Percentiles rank a stretch among this genome's conserved stretches.
Conservation (phyloP, 2,888 invertebrate species). For the Drosophila infuscata region DNA sequence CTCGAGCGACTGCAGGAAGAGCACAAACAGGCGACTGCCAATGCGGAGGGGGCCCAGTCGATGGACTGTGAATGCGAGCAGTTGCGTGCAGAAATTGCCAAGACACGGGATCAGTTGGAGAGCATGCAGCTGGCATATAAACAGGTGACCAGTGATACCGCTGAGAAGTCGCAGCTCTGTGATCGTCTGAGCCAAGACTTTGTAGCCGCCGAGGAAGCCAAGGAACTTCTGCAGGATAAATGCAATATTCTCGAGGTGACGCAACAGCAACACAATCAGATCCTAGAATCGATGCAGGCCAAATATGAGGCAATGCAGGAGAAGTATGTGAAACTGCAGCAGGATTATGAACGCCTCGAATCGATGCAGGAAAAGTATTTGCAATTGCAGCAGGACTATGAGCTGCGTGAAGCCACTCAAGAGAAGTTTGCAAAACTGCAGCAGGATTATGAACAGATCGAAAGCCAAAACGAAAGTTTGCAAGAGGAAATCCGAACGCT, state of each 20-base stretch:
- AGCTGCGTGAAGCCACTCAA: conserved; percentile 63
- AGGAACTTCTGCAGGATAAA: conserved; percentile 66
- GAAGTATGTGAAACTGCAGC: conserved; percentile 72
- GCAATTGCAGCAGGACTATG: conserved; percentile 68
- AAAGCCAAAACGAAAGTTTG: conserved; percentile 67
- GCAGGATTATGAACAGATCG: conserved; percentile 66
- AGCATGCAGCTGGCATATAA: conserved; percentile 59
- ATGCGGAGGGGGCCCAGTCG: conserved; percentile 8
- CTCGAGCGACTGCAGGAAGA: conserved; percentile 66
- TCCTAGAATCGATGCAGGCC: conserved; percentile 64
- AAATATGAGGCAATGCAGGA: conserved; percentile 70
- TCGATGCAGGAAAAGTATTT: conserved; percentile 64
- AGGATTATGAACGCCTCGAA: conserved; percentile 68
- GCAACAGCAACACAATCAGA: conserved; percentile 52
- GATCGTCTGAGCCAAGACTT: conserved; percentile 63
- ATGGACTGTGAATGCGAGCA: conserved; percentile 64
- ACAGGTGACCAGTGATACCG: conserved; percentile 55
- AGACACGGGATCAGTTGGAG: conserved; percentile 60
- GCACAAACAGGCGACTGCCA: conserved; percentile 36
- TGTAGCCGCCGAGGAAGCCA: conserved; percentile 55
- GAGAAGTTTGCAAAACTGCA: conserved; percentile 74
- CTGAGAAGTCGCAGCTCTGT: conserved; percentile 63
- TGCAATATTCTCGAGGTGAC: conserved; percentile 65
- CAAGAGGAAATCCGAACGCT: conserved; percentile 71
- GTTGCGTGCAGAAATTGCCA: conserved; percentile 63